phyloP scores from a whole-genome alignment of 2,888 invertebrate species.

The Ophion ventricosus region DNA sequence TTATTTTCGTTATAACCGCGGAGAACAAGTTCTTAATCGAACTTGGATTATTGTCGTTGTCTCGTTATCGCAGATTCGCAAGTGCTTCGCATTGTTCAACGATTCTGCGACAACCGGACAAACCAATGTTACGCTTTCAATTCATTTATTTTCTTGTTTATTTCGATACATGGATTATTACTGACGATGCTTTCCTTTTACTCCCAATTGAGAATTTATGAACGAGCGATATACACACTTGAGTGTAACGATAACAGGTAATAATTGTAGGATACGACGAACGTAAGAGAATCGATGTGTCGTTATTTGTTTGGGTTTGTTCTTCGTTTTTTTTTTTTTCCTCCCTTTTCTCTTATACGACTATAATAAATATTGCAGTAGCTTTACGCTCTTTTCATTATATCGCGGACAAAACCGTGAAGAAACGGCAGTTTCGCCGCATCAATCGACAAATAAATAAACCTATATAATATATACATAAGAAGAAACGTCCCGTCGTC shows the following conservation, averaged over 20 bases:
- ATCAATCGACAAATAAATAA: conserved; percentile 75
- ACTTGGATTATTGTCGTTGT: conserved; percentile 63
- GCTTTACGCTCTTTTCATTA: conserved; percentile 34
- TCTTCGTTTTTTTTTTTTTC: conserved; percentile 30
- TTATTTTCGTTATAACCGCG: conserved; percentile 33
- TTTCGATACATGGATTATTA: conserved; percentile 67
- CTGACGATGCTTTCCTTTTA: conserved; percentile 52
- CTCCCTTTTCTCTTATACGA: conserved; percentile 38
- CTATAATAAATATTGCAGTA: conserved; percentile 67
- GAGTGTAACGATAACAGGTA: conserved; percentile 68
- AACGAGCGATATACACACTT: conserved; percentile 65
- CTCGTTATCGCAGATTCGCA: conserved; percentile 52
- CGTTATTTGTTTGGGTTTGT: conserved; percentile 33
- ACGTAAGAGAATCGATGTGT: conserved; percentile 61
- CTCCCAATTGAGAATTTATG: conserved; percentile 55
- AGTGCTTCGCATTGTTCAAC: not conserved
- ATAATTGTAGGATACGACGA: conserved; percentile 64
- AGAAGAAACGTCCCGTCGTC: conserved; percentile 52
- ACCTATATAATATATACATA: conserved; percentile 67
- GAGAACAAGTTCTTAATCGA: conserved; percentile 50
- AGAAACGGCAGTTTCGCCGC: conserved; percentile 67
- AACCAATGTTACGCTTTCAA: conserved; percentile 68
- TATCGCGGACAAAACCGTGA: conserved; percentile 59
- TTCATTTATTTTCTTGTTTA: conserved; percentile 37
- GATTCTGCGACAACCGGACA: conserved; percentile 72